Conservation (phyloP, 2,888 invertebrate species). For the Phyto melanocephala region DNA sequence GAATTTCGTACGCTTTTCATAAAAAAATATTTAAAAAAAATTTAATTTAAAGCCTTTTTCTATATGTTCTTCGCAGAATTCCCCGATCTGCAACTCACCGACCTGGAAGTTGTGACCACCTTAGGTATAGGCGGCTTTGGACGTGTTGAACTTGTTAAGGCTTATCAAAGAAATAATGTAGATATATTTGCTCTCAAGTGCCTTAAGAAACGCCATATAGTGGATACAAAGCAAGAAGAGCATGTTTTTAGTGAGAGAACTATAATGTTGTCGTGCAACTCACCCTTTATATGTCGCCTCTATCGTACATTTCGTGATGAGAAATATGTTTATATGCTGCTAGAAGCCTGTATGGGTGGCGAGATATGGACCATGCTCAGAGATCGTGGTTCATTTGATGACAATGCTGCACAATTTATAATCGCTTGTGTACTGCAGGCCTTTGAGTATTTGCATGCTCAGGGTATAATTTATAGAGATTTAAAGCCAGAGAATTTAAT, state of each 20-base stretch:
- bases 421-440: conserved; percentile 95
- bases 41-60: too few relatives aligned
- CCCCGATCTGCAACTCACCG: conserved; percentile 85
- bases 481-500: conserved; percentile 97
- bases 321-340: conserved; percentile 95
- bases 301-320: conserved; percentile 93
- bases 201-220: conserved; percentile 92
- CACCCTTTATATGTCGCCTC: conserved; percentile 82
- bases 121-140: conserved; percentile 96
- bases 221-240: conserved; percentile 92
- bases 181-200: conserved; percentile 91
- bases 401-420: conserved; percentile 91
- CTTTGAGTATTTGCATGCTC: conserved; percentile 91
- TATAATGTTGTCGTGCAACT: conserved; percentile 86
- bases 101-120: conserved; percentile 90
- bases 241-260: conserved; percentile 93
- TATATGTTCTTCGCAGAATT: conserved; percentile 81
- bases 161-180: conserved; percentile 79
- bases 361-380: conserved; percentile 96
- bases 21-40: background rate
- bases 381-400: conserved; percentile 90
- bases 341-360: conserved; percentile 96
- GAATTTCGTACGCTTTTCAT: too few relatives aligned
- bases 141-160: conserved; percentile 88
- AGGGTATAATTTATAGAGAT: conserved; percentile 92